Evolutionary conservation across 2,888 invertebrate genomes (phyloP).

Genomic region (Lissocephala sabroskyi): DNA sequence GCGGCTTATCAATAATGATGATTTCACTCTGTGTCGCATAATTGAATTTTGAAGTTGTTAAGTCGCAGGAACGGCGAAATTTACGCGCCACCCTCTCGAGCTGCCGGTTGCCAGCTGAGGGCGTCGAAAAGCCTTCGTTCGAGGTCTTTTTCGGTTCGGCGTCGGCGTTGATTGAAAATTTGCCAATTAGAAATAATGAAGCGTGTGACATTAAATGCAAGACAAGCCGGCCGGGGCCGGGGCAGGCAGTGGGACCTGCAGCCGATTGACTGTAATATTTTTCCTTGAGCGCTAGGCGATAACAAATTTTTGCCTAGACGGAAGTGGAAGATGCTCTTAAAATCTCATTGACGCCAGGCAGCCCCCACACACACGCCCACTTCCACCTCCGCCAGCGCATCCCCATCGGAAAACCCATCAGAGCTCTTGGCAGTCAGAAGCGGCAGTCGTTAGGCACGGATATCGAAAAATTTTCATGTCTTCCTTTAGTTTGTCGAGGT

Average conservation of each 20-base stretch:
- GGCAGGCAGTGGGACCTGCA: neutral
- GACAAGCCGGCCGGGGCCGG: conserved; percentile 39
- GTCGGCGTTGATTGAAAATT: conserved; percentile 54
- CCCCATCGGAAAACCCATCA: neutral
- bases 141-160: conserved; percentile 1
- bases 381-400: neutral
- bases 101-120: no score
- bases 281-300: conserved; percentile 28
- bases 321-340: conserved; percentile 65
- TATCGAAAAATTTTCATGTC: conserved; percentile 65
- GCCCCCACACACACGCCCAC: neutral
- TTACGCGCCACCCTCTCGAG: conserved; percentile 47
- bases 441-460: conserved; percentile 59
- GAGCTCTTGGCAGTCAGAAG: conserved; percentile 11
- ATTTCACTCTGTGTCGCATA: conserved; percentile 65
- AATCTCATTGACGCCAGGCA: conserved; percentile 50
- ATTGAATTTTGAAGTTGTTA: conserved; percentile 66
- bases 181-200: conserved; percentile 64
- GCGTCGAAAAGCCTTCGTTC: no score
- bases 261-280: neutral
- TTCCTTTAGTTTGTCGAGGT: conserved; percentile 64
- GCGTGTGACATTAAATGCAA: conserved; percentile 65
- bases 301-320: conserved; percentile 57
- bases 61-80: conserved; percentile 55
- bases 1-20: conserved; percentile 68